Evolutionary conservation across 2,888 invertebrate genomes (phyloP).

Genomic region (Cheilosia scutellata): DNA sequence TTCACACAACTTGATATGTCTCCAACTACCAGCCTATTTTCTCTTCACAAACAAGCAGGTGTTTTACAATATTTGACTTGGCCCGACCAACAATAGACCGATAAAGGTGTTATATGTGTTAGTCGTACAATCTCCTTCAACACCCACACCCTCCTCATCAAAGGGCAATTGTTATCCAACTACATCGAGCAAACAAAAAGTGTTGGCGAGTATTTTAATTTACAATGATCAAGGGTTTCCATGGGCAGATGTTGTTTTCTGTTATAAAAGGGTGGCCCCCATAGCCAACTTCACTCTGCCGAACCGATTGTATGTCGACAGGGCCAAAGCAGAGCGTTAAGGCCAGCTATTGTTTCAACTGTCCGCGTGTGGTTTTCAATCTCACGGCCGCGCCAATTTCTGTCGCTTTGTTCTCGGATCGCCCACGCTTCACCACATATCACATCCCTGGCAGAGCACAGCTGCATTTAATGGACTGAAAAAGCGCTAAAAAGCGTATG

Average conservation of each 20-base stretch:
- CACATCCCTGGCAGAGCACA: conserved; percentile 43
- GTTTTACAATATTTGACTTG: conserved; percentile 1
- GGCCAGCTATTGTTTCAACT: conserved; percentile 43
- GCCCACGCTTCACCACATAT: conserved; percentile 34
- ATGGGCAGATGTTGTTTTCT: conserved; percentile 20
- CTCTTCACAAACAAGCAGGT: neutral
- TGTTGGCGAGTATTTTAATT: conserved; percentile 24
- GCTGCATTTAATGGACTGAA: conserved; percentile 57
- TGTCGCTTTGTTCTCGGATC: conserved; percentile 23
- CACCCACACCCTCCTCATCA: neutral
- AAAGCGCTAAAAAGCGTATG: neutral
- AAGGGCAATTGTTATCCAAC: neutral
- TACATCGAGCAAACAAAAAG: conserved; percentile 1
- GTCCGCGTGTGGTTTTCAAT: conserved; percentile 48
- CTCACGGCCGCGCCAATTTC: neutral
- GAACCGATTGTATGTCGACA: conserved; percentile 18
- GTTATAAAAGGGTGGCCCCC: neutral
- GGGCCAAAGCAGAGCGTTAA: conserved; percentile 11
- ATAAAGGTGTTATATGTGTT: neutral
- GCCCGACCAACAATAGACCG: neutral
- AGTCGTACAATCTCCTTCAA: neutral
- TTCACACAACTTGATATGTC: too few relatives aligned
- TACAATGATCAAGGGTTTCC: conserved; percentile 4
- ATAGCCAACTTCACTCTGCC: conserved; percentile 13
- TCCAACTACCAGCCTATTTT: neutral